phyloP scores from a whole-genome alignment of 2,888 invertebrate species.

The Acanthosoma haemorrhoidale region DNA sequence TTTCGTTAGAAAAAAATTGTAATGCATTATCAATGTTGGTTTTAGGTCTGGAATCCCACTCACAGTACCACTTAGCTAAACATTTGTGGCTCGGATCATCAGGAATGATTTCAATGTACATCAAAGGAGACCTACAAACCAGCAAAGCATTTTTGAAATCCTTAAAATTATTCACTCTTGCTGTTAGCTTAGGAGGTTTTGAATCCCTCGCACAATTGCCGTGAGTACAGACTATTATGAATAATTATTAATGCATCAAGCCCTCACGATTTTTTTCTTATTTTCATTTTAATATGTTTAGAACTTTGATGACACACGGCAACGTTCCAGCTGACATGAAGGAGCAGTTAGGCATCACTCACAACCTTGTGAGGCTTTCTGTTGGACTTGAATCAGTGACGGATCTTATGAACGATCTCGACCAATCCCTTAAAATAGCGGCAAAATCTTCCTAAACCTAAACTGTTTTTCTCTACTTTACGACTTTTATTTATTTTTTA shows the following conservation, averaged over 20 bases:
- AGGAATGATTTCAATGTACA: constrained; percentile 87
- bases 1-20: no score
- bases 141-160: constrained; percentile 67
- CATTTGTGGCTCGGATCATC: constrained; percentile 82
- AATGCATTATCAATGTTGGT: background rate
- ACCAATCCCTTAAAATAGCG: constrained; percentile 55
- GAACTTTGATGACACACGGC: constrained; percentile 91
- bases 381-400: constrained; percentile 83
- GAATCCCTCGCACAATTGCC: constrained; percentile 93
- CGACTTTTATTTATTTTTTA: no score
- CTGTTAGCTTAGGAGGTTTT: constrained; percentile 92
- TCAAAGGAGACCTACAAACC: constrained; percentile 69
- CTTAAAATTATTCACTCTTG: constrained; percentile 75
- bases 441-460: no score
- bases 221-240: constrained; percentile 52
- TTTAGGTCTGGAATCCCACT: constrained; percentile 53
- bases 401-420: constrained; percentile 79
- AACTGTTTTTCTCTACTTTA: no score
- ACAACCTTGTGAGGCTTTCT: constrained; percentile 78
- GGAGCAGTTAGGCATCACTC: constrained; percentile 68
- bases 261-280: background rate
- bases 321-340: constrained; percentile 75
- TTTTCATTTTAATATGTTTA: constrained; percentile 46
- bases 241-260: background rate
- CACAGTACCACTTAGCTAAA: constrained; percentile 72